Evolutionary conservation across 2,888 invertebrate species (phyloP).

Genomic region (Drosophila anomalata): DNA sequence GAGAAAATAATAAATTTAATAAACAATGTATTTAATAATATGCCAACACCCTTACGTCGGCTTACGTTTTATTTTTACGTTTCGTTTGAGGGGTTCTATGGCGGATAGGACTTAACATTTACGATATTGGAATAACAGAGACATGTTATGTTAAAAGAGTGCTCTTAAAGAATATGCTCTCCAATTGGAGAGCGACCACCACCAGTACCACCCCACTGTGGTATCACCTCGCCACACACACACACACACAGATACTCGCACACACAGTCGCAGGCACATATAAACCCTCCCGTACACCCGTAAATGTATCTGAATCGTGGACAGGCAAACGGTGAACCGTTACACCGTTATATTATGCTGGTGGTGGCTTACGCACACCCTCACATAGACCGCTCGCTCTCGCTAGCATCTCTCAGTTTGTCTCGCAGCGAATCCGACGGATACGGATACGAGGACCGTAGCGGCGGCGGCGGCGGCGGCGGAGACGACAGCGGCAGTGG

Average conservation of each 20-base stretch:
- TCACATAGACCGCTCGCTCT: slow-evolving; percentile 1
- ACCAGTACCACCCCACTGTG: slow-evolving; percentile 34
- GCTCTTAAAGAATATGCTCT: slow-evolving; percentile 43
- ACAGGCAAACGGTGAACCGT: slow-evolving; percentile 66
- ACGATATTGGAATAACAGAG: slow-evolving; percentile 35
- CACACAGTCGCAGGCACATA: slow-evolving; percentile 5
- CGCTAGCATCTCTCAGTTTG: slow-evolving; percentile 4
- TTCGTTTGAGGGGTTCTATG: slow-evolving; percentile 4
- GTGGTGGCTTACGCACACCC: slow-evolving; percentile 60
- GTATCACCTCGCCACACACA: slow-evolving; percentile 49
- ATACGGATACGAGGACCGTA: slow-evolving; percentile 29
- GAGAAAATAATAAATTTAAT: slow-evolving; percentile 8
- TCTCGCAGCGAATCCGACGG: slow-evolving; percentile 18
- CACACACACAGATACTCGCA: slow-evolving; percentile 16
- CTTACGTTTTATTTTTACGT: slow-evolving; percentile 23
- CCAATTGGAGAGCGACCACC: slow-evolving; percentile 65
- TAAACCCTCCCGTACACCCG: slow-evolving; percentile 1
- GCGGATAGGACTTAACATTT: slow-evolving; percentile 45
- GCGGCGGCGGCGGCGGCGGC: slow-evolving; percentile 15
- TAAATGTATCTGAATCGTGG: slow-evolving; percentile 7
- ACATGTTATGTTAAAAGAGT: neutral
- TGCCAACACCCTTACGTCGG: slow-evolving; percentile 25
- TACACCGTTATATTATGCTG: slow-evolving; percentile 68
- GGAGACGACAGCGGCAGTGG: slow-evolving; percentile 31
- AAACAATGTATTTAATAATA: neutral